Percentiles rank a stretch among this genome's conserved stretches.
These are phyloP conservation scores for Acanthosepion esculentum DNA, from an alignment of 2,888 invertebrate genomes.

Conservation along the genomic window DNA sequence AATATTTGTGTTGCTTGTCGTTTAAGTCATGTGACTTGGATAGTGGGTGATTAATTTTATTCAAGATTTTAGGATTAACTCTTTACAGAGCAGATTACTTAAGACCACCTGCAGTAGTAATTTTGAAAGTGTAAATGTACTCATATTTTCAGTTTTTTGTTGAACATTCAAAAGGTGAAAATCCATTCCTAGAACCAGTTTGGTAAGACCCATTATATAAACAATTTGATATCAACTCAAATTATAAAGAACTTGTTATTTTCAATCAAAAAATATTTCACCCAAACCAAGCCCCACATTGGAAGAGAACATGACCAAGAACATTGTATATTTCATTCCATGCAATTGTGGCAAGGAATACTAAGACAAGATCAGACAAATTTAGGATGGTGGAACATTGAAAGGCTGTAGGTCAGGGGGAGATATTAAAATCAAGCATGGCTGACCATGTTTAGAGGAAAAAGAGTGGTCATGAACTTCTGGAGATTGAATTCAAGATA, in stretches of 20 bases:
- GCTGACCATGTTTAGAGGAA: no score
- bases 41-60: background rate
- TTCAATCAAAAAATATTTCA: no score
- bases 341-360: no score
- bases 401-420: no score
- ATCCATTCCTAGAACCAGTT: background rate
- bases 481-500: no score
- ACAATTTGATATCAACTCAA: background rate
- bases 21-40: background rate
- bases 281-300: no score
- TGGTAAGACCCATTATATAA: background rate
- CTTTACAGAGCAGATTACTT: background rate
- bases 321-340: no score
- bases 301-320: no score
- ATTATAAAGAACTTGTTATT: background rate
- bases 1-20: background rate
- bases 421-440: no score
- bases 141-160: background rate
- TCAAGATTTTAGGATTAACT: background rate
- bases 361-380: no score
- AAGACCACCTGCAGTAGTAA: background rate
- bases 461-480: no score
- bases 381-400: no score
- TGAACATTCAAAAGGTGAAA: background rate
- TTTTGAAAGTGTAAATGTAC: background rate